Percentiles rank a stretch among this genome's conserved stretches.
Conservation (phyloP, 2,113 vertebrate genomes). For the Desmodus rotundus region DNA sequence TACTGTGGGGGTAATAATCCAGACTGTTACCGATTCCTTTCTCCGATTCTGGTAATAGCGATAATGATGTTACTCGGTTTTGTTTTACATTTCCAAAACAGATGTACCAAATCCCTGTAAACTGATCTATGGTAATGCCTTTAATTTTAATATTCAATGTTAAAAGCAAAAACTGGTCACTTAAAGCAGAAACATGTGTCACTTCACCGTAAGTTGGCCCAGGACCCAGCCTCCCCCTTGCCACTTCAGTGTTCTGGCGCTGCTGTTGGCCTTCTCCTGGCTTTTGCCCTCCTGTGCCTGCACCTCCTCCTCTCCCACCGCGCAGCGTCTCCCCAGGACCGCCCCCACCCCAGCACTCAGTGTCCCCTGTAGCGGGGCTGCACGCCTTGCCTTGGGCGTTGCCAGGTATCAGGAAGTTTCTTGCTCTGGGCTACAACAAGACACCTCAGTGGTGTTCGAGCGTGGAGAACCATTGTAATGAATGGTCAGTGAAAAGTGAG, state of each 20-base stretch:
- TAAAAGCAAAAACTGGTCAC: conserved; percentile 72
- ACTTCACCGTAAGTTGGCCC: conserved; percentile 64
- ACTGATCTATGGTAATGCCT: conserved; percentile 80
- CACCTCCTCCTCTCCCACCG: background rate
- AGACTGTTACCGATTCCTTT: conserved; percentile 79
- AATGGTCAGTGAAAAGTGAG: background rate
- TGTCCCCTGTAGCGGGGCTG: background rate
- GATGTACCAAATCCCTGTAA: conserved; percentile 85
- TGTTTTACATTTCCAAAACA: conserved; percentile 85
- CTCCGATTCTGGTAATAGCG: conserved; percentile 82
- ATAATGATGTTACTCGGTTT: conserved; percentile 84
- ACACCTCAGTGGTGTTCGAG: background rate
- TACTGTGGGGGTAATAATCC: background rate
- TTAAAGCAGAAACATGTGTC: conserved; percentile 81
- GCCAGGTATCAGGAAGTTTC: no score
- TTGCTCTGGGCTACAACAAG: background rate
- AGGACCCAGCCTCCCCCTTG: background rate
- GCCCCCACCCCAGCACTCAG: background rate
- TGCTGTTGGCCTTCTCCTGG: background rate
- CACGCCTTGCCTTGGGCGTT: background rate
- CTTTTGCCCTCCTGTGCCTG: background rate
- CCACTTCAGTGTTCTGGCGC: background rate
- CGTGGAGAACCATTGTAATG: background rate
- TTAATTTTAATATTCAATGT: conserved; percentile 77
- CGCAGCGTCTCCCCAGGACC: background rate